A percentile compares a stretch with the other conserved stretches of the same genome.
Evolutionary conservation across 2,113 vertebrate genomes (phyloP).

Genomic region (Lathamus discolor): DNA sequence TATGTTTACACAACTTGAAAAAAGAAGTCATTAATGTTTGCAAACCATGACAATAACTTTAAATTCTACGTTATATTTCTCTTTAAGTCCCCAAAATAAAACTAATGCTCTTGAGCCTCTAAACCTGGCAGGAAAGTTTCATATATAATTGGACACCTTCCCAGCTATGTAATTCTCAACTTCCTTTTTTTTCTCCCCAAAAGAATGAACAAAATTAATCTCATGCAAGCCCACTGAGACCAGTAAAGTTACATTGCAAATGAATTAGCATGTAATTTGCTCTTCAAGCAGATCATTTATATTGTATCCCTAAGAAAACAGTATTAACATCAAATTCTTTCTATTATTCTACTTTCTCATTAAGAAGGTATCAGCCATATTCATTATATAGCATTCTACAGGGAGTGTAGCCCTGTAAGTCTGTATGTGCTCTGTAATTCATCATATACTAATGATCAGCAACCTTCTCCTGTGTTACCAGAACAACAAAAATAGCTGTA

Average conservation of each 20-base stretch:
- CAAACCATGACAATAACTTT: neutral
- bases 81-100: neutral
- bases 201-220: neutral
- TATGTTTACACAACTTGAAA: neutral
- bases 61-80: neutral
- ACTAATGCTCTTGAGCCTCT: neutral
- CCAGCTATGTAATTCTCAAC: neutral
- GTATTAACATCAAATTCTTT: neutral
- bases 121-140: neutral
- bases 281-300: neutral
- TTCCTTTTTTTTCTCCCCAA: neutral
- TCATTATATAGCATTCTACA: neutral
- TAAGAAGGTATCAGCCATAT: neutral
- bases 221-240: neutral
- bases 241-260: neutral
- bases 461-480: neutral
- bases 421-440: neutral
- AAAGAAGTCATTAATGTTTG: neutral
- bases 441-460: neutral
- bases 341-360: neutral
- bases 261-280: neutral
- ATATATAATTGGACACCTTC: neutral
- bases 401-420: neutral
- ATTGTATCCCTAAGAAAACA: neutral
- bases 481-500: neutral